Evolutionary conservation across 2,888 invertebrate genomes (phyloP).

Genomic region (Cheilosia variabilis): DNA sequence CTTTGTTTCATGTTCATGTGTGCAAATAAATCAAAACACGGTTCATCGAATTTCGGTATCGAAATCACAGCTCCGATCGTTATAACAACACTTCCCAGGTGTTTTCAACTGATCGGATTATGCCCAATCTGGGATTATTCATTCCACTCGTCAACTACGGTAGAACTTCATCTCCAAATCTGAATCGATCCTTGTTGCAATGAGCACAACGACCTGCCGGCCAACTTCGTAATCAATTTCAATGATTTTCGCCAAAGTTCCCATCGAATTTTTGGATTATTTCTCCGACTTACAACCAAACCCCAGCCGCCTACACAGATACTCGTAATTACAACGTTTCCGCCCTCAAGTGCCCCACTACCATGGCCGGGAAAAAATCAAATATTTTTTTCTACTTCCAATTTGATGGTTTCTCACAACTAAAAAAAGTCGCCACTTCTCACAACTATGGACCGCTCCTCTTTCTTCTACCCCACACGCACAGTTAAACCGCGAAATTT

Average conservation of each 20-base stretch:
- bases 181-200: neutral
- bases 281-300: constrained; percentile 15
- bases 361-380: constrained; percentile 15
- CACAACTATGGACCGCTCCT: constrained; percentile 44
- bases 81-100: no score
- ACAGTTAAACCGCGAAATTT: constrained; percentile 51
- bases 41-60: no score
- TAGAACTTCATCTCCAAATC: neutral
- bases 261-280: constrained; percentile 38
- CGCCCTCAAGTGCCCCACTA: constrained; percentile 11
- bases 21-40: no score
- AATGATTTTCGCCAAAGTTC: constrained; percentile 16
- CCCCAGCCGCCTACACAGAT: constrained; percentile 53
- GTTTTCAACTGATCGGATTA: neutral
- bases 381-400: constrained; percentile 43
- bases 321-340: constrained; percentile 53
- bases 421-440: constrained; percentile 28
- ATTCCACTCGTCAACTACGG: neutral
- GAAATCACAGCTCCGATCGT: no score
- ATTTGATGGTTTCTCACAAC: constrained; percentile 30
- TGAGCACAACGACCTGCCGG: neutral
- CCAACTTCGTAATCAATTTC: constrained; percentile 8
- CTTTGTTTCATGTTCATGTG: no score
- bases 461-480: constrained; percentile 15
- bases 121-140: neutral